Base-by-base conservation (phyloP, 2,888 invertebrate species). In the Mimachlamys varia region DNA sequence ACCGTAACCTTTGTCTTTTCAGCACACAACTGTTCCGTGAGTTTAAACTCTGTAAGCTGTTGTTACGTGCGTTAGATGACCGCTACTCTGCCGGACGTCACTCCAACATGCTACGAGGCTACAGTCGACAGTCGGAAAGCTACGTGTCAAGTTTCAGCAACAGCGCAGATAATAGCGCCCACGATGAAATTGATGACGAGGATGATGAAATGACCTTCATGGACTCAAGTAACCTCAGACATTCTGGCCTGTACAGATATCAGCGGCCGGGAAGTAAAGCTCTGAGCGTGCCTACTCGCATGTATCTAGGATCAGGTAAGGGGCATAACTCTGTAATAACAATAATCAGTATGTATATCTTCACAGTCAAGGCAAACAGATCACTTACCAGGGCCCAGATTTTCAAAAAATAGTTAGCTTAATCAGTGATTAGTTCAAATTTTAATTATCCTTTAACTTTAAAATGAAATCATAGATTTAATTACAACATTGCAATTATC, bases 101-200 rank as follows among this genome's bases (percentile, higher is more conserved):
- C 3, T 95, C 95, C 44, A 96, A 95, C 91, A 94, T 94, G 90
- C 92, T 96, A 27, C 94, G 96, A 15, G 96, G 96, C 15, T 96
- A 96, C 94, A 96, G 96, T 89, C 95, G 96, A 12, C 96, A 96
- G 93, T 96, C 96, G 0, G 96, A 96, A 92, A 96, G 96, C 90
- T 96, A 95, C 91, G 94, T 96, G 12, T 96, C 96, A 33, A 96
- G 96, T 93, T 95, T 96, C 38, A 96, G 96, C 93, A 95, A 96
- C 95, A 95, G 95, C 91, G 96, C 94, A 0, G 96, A 95, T 90
- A 96, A 96, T 92, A 95, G 95, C 91, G 95, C 94, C 27, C 93
- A 94, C 90, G 95, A 94, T 89, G 94, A 93, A 22, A 94, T 94
- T n/a, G 96, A 96, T 88, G 94, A 95, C 88, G 76, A 76, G 19